Evolutionary conservation across 2,888 invertebrate species (phyloP).

Genomic region (Philopedon plagiatum): DNA sequence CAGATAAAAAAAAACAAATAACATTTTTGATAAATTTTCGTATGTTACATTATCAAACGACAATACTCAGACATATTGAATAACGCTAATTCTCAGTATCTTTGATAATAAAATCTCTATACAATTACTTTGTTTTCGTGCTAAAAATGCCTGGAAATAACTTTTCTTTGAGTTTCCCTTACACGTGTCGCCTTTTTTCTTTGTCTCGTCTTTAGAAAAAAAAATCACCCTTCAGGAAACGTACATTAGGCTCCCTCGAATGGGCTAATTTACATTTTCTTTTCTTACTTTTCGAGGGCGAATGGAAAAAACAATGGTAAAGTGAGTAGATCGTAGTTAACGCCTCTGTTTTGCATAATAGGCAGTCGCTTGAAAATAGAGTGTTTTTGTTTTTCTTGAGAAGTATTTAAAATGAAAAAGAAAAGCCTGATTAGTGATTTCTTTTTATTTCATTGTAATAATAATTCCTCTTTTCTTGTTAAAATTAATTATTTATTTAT

Average conservation of each 20-base stretch:
- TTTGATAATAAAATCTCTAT: too few relatives aligned
- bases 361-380: conserved; percentile 40
- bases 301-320: conserved; percentile 43
- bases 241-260: conserved; percentile 30
- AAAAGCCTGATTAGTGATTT: not conserved
- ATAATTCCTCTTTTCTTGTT: not conserved
- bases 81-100: too few relatives aligned
- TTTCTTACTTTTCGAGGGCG: conserved; percentile 40
- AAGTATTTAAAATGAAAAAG: conserved; percentile 11
- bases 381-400: conserved; percentile 24
- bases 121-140: not conserved
- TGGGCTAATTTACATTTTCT: conserved; percentile 47
- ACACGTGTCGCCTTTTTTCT: not conserved
- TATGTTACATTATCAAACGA: too few relatives aligned
- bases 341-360: conserved; percentile 48
- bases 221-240: not conserved
- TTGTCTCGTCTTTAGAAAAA: not conserved
- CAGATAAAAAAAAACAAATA: too few relatives aligned
- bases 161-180: not conserved
- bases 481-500: too few relatives aligned
- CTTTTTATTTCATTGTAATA: not conserved
- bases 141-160: not conserved
- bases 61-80: too few relatives aligned
- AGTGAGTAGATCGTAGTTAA: conserved; percentile 46
- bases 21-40: too few relatives aligned